Evolutionary conservation across 1,140 invertebrate species (phyloP).

Genomic region (Glossosoma conforme): DNA sequence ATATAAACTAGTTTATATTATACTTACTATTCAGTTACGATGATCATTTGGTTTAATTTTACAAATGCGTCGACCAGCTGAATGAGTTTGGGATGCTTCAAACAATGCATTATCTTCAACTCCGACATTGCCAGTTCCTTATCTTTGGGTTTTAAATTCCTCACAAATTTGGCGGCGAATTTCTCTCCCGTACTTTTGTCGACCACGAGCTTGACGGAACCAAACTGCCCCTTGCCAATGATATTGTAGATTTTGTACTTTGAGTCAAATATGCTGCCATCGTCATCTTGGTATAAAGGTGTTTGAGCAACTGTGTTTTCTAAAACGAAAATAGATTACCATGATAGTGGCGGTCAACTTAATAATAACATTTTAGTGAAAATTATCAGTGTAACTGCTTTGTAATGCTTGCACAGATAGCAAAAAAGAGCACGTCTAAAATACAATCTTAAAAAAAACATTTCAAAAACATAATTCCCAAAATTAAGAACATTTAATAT

Average conservation of each 20-base stretch:
- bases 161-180: conserved; percentile 89
- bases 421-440: too few species aligned
- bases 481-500: too few species aligned
- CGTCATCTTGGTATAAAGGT: conserved; percentile 15
- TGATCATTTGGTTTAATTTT: conserved; percentile 76
- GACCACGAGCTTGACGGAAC: conserved; percentile 67
- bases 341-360: too few species aligned
- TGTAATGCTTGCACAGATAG: too few species aligned
- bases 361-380: too few species aligned
- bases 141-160: conserved; percentile 74
- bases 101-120: conserved; percentile 86
- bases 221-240: conserved; percentile 78
- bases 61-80: conserved; percentile 86
- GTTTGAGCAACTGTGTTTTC: too few species aligned
- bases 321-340: too few species aligned
- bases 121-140: conserved; percentile 77
- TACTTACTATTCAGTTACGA: conserved; percentile 94
- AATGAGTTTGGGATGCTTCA: conserved; percentile 86
- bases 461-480: too few species aligned
- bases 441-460: too few species aligned
- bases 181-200: conserved; percentile 65
- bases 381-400: too few species aligned
- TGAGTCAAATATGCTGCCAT: conserved; percentile 22
- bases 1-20: too few species aligned
- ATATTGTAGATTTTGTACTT: conserved; percentile 51